Evolutionary conservation across 1,140 invertebrate species (phyloP), one percentile per base, ranked within the genome.

Genomic region (Drosophila sproati): DNA sequence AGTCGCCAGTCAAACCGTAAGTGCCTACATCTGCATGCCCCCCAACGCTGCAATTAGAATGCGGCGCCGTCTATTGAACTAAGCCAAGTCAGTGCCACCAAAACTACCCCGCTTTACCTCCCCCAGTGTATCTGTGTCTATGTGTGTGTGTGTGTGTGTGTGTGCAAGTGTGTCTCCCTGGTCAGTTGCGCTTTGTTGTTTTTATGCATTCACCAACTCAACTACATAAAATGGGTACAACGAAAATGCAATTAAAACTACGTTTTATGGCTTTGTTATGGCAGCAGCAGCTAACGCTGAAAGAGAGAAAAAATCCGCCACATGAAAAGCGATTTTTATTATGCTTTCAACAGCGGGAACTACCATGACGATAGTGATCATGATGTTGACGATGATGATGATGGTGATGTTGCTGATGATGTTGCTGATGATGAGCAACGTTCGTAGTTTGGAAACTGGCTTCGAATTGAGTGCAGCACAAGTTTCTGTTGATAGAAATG

Each of bases 231-330:
- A 88, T 86, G 82, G 82, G 88, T 78, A 88, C 83, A 91, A 91
- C 88, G 88, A 91, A 91, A 91, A 91, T 86, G 88, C 88, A 91
- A 91, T 91, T 91, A 91, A 91, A 91, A 91, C 78, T 91, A 91
- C 81, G 83, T 91, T 91, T 91, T 91, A 91, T 91, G 88, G 88
- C 88, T 91, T 91, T 91, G 87, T 91, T 91, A 86, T 91, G 83
- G 83, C 85, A 83, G 82, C 73, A 72, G 74, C 61, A 66, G 62
- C 51, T 37, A 45, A 12, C 32, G 7, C 37, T 41, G 35, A 47
- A 31, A 45, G 39, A 45, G 39, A 37, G 39, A 60, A 29, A 32
- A n/a, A 73, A 34, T 59, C 35, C 61, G 69, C 55, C 78, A 64
- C 74, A 86, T 86, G 82, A 87, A 88, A 72, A 89, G 74, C 80